These are phyloP conservation scores for Scaptomyza cyrtandrae DNA, from an alignment of 2,888 invertebrate genomes.

Conservation along the genomic window DNA sequence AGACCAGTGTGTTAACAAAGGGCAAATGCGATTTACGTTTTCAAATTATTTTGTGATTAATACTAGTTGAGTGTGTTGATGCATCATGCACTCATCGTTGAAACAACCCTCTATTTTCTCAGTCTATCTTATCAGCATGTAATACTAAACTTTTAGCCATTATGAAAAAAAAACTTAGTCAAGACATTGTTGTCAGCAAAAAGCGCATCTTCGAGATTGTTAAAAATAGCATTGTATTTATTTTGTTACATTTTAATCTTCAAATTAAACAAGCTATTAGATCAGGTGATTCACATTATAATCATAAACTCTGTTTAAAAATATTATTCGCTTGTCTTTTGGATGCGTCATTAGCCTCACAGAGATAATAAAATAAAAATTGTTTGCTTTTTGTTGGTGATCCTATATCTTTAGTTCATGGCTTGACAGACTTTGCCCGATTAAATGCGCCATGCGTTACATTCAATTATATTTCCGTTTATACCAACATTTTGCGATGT, in stretches of 20 bases:
- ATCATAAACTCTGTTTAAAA: not conserved
- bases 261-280: not conserved
- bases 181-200: not conserved
- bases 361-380: not conserved
- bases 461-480: not conserved
- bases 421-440: not conserved
- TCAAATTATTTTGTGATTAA: not conserved
- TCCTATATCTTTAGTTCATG: too few species aligned
- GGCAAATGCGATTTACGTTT: conserved; percentile 41
- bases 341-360: not conserved
- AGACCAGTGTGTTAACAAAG: conserved; percentile 45
- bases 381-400: not conserved
- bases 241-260: not conserved
- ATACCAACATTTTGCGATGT: not conserved
- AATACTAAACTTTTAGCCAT: not conserved
- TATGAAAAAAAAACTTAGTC: not conserved
- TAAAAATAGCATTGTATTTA: not conserved
- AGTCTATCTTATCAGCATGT: conserved; percentile 2
- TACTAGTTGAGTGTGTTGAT: not conserved
- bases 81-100: conserved; percentile 3
- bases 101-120: conserved; percentile 18
- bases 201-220: not conserved
- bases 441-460: not conserved
- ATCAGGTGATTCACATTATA: not conserved
- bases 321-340: not conserved